Base-by-base conservation (phyloP, 2,888 invertebrate species). In the Drosophila demipolita region DNA sequence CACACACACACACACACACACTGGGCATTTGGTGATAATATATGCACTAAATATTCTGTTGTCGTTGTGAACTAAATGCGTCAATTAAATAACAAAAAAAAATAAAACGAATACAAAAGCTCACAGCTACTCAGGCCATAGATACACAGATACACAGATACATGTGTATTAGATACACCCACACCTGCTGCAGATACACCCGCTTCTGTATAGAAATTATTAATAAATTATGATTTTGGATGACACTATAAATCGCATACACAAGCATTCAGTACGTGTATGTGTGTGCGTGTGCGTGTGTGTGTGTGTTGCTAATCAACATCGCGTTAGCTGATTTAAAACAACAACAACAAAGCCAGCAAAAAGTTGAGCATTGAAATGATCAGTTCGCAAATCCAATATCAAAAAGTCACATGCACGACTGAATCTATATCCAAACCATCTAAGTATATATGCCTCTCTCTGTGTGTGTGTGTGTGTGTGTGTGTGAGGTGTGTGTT, bases 161-260 rank as follows among this genome's bases (percentile, higher is more conserved):
- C 29, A 66, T 20, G 63, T 20, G 60, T 52, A 54, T 50, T 48
- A 50, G 48, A 40, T 40, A 66, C 65, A 66, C 66, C 66, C 71
- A 67, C 71, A 71, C 67, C 65, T 63, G 66, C 52, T 55, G 52
- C 58, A 38, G 40, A 57, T 55, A 63, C 49, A 63, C 26, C 20
- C 23, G 45, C 45, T n/a, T 38, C 20, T 75, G 53, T 35, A 15
- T 53, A 2, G 15, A 35, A 76, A 88, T 86, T 89, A 85, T 89
- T 89, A 89, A 87, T 85, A 85, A 85, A 85, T 89, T 85, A 83
- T 75, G 84, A 75, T 79, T 87, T 81, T 70, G 65, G 84, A 75
- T 85, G 85, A 82, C 89, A 84, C 78, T 83, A 80, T 74, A 86
- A 84, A 86, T 80, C 75, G 73, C 67, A 38, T 55, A 45, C 45